phyloP scores from a whole-genome alignment of 2,797 vertebrate species.

The Buphagus erythrorhynchus region DNA sequence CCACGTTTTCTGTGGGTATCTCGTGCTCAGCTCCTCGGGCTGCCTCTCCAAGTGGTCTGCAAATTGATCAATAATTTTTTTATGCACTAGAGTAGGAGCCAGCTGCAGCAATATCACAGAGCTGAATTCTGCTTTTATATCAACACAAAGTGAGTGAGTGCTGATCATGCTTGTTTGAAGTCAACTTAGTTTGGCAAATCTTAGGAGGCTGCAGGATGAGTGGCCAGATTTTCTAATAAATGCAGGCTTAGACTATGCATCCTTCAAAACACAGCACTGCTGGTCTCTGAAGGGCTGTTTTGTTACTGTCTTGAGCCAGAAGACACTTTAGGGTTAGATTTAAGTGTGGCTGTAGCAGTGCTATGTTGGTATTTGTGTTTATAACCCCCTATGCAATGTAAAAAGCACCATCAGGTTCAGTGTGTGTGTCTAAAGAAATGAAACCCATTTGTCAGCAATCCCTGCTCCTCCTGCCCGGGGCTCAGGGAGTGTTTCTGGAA shows the following conservation, averaged over 20 bases:
- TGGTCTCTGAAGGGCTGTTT: not conserved
- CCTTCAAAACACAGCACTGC: not conserved
- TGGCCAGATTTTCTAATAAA: not conserved
- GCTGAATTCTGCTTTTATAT: not conserved
- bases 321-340: not conserved
- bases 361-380: not conserved
- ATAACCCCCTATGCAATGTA: not conserved
- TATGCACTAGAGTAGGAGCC: not conserved
- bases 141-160: not conserved
- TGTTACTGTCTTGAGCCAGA: not conserved
- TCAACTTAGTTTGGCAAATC: not conserved
- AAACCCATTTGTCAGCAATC: not conserved
- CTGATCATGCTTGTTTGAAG: not conserved
- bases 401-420: not conserved
- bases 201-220: not conserved
- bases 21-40: not conserved
- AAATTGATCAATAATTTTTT: constrained; percentile 26
- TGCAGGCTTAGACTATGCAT: not conserved
- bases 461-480: not conserved
- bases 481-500: not conserved
- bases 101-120: not conserved
- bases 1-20: not conserved
- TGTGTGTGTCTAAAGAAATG: not conserved
- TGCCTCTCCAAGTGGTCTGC: not conserved
- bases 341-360: not conserved